Conservation (phyloP, 1,140 invertebrate genomes). For the Aphis gossypii region DNA sequence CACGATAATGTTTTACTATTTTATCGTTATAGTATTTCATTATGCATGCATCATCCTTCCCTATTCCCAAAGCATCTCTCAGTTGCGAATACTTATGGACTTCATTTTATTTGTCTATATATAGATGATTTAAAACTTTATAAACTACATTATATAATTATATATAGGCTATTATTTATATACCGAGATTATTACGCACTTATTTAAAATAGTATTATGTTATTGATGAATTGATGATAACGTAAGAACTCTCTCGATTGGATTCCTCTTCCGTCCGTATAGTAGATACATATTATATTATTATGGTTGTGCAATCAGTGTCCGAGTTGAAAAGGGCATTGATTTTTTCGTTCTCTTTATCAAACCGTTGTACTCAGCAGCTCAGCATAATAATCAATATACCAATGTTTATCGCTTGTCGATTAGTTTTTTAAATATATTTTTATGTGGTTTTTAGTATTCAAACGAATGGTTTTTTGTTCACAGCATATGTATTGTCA, state of each 20-base stretch:
- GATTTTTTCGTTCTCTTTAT: not conserved
- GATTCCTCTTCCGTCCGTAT: not conserved
- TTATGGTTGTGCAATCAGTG: not conserved
- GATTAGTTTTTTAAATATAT: not conserved
- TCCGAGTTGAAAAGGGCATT: constrained; percentile 32
- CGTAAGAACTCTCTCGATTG: not conserved
- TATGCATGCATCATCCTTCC: not conserved
- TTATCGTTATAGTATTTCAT: not conserved
- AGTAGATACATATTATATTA: not conserved
- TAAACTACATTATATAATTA: not conserved
- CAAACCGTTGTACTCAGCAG: not conserved
- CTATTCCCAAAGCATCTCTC: not conserved
- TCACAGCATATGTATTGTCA: not conserved
- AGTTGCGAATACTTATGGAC: not conserved
- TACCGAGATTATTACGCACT: too few relatives aligned
- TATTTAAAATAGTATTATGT: not conserved
- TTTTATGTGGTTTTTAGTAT: not conserved
- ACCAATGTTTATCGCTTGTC: not conserved
- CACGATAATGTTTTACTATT: not conserved
- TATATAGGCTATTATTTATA: not conserved
- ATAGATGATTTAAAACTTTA: not conserved
- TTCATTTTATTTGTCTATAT: not conserved
- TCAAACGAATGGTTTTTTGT: not conserved
- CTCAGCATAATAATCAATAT: not conserved
- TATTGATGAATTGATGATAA: not conserved